Evolutionary conservation across 2,113 vertebrate genomes (phyloP).

Genomic region (Columba janthina): DNA sequence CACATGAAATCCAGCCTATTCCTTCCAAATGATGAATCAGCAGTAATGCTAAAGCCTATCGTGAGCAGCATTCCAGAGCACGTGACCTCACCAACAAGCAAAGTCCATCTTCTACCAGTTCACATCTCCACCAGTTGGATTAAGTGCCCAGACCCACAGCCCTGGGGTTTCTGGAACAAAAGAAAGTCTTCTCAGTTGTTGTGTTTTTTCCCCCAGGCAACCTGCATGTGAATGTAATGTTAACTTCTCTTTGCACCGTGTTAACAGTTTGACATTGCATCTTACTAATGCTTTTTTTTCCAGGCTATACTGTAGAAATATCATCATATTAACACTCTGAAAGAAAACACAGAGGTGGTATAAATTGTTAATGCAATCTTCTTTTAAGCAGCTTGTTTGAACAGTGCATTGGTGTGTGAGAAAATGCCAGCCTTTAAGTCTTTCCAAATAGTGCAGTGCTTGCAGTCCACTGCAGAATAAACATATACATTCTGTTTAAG

Average conservation of each 20-base stretch:
- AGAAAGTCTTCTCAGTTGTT: background rate
- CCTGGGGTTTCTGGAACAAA: background rate
- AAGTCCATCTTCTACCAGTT: background rate
- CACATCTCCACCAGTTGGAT: background rate
- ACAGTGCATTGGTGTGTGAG: conserved; percentile 5
- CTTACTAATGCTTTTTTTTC: conserved; percentile 7
- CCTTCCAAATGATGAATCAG: background rate
- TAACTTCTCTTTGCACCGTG: conserved; percentile 35
- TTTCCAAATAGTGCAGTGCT: conserved; percentile 26
- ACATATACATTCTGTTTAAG: conserved; percentile 28
- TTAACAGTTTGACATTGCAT: conserved; percentile 16
- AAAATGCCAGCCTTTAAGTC: conserved; percentile 27
- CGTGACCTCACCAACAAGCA: background rate
- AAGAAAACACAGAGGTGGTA: conserved; percentile 39
- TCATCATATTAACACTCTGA: conserved; percentile 33
- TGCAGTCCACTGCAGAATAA: conserved; percentile 32
- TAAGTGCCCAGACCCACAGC: background rate
- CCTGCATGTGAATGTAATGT: background rate
- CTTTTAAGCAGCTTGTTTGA: conserved; percentile 47
- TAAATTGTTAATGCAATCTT: conserved; percentile 50
- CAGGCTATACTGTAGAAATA: conserved; percentile 1
- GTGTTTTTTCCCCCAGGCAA: background rate
- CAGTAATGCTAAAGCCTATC: background rate
- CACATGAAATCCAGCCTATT: conserved; percentile 15
- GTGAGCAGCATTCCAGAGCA: background rate